Evolutionary conservation across 2,797 vertebrate genomes (phyloP), one percentile per base, ranked within the genome.

Genomic region (Lerista edwardsae): DNA sequence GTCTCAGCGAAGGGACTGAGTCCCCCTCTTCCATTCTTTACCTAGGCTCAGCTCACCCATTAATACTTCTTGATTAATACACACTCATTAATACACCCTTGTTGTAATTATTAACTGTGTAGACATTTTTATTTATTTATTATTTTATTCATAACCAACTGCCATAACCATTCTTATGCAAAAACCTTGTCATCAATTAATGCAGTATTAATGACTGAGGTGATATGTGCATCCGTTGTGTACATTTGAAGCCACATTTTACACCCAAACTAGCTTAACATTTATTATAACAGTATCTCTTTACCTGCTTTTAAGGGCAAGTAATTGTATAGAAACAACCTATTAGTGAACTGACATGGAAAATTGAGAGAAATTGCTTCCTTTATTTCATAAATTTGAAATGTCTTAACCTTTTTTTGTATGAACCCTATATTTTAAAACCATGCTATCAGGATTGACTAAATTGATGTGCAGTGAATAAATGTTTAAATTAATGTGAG

Each of bases 371-470:
- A 59, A 68, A 29, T n/a, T 68, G 17, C 57, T 82, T 78, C 3
- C 4, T 82, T 86, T 62, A 21, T 69, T 88, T 89, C 9, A 2
- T 83, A 82, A n/a, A 88, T 44, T 59, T 29, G 14, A 2, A 68
- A 3, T 4, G 57, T 36, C 57, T 80, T 83, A 1, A 51, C 76
- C 11, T 21, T 23, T n/a, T n/a, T 10, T n/a, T 41, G 15, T 79
- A 41, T 3, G 11, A 36, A 39, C 68, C 23, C 7, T 10, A 10
- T 72, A 72, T 75, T 79, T 55, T 68, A 67, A 76, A 39, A 36
- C 5, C 69, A 7, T 67, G 83, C 17, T 77, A 69, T 11, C 47
- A 29, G 1, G 0, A 84, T 90, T 82, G 0, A 8, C 75, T 90
- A 31, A 80, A 44, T 23, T 71, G 31, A 55, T 59, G 34, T 0